Evolutionary conservation across 1,140 invertebrate genomes (phyloP).

Genomic region (Aphelinus certus): DNA sequence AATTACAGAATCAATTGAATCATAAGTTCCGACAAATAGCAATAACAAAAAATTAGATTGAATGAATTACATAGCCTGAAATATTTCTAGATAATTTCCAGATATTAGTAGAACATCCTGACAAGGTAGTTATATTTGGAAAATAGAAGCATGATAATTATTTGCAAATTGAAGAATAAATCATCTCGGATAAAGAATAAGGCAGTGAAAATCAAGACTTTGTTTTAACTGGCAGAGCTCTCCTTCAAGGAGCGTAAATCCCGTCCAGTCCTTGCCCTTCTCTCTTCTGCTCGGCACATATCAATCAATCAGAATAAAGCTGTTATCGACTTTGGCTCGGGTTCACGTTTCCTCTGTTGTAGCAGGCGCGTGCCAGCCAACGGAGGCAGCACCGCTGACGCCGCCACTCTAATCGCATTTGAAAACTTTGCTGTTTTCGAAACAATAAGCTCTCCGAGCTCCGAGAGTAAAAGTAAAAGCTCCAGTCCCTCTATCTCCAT

Average conservation of each 20-base stretch:
- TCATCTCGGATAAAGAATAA: too few relatives aligned
- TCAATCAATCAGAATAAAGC: constrained; percentile 39
- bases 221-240: background rate
- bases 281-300: constrained; percentile 49
- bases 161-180: too few relatives aligned
- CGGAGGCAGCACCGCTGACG: background rate
- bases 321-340: constrained; percentile 29
- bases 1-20: too few relatives aligned
- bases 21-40: too few relatives aligned
- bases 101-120: too few relatives aligned
- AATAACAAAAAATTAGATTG: too few relatives aligned
- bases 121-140: too few relatives aligned
- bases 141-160: too few relatives aligned
- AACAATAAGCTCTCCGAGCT: constrained; percentile 32
- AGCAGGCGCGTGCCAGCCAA: too few relatives aligned
- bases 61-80: too few relatives aligned
- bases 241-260: constrained; percentile 12
- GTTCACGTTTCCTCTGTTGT: background rate
- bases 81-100: too few relatives aligned
- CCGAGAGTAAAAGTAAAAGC: constrained; percentile 32
- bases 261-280: constrained; percentile 39
- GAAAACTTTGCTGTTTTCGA: constrained; percentile 37
- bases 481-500: background rate
- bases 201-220: too few relatives aligned
- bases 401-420: constrained; percentile 34